Conservation (phyloP, 2,113 vertebrate species). For the Rhinolophus ferrumequinum region DNA sequence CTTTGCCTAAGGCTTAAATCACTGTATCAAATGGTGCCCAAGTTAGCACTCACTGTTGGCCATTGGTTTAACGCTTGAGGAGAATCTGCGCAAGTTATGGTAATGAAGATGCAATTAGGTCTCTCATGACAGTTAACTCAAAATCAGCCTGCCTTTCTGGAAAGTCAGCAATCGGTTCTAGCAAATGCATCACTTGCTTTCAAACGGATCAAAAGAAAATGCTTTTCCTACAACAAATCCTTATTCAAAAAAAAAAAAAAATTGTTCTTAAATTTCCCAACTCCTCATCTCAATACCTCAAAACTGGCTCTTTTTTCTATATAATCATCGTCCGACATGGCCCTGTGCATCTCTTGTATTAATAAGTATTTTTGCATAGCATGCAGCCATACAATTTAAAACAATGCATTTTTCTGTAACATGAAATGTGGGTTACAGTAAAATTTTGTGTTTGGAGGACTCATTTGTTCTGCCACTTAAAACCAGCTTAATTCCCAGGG, state of each 20-base stretch:
- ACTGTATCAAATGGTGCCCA: not conserved
- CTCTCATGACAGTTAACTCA: not conserved
- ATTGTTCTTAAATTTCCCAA: not conserved
- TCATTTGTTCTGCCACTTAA: not conserved
- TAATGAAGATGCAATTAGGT: conserved; percentile 16
- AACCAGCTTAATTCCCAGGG: not conserved
- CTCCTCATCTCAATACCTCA: not conserved
- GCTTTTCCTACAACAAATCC: not conserved
- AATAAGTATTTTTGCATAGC: not conserved
- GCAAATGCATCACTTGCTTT: conserved; percentile 25
- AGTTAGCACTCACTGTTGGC: not conserved
- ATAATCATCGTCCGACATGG: not conserved
- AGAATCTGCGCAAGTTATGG: not conserved
- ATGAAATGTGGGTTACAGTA: not conserved
- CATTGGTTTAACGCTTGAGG: not conserved
- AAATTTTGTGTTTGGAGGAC: not conserved
- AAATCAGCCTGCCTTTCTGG: not conserved
- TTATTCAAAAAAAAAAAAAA: not conserved
- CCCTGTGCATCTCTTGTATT: not conserved
- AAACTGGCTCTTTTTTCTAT: not conserved
- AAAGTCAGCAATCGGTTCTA: conserved; percentile 9
- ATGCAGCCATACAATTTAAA: not conserved
- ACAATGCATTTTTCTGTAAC: not conserved
- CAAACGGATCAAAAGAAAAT: not conserved
- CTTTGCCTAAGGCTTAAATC: not conserved